phyloP scores from a whole-genome alignment of 2,797 vertebrate species.

The Melanotaenia pygmaea region DNA sequence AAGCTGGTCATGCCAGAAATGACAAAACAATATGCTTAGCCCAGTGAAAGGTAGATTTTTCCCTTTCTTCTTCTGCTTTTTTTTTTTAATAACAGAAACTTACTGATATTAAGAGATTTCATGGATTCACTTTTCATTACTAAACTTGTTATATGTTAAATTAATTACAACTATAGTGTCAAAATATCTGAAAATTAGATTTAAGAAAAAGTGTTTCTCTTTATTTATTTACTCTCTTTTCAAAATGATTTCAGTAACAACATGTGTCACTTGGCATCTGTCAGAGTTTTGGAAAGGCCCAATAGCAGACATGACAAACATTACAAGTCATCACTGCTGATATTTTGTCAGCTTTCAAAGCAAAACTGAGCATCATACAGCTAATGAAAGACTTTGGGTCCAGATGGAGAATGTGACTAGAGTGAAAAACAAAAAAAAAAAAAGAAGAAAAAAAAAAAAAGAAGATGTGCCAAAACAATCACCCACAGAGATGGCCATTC shows the following conservation, averaged over 20 bases:
- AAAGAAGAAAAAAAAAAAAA: slow-evolving; percentile 8
- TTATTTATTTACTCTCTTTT: slow-evolving; percentile 12
- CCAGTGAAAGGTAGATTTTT: slow-evolving; percentile 32
- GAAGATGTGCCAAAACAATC: slow-evolving; percentile 56
- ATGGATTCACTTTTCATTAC: slow-evolving; percentile 26
- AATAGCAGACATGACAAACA: slow-evolving; percentile 57
- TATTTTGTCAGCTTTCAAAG: slow-evolving; percentile 77
- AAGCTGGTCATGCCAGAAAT: slow-evolving; percentile 76
- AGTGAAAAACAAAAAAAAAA: slow-evolving; percentile 41
- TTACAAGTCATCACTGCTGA: slow-evolving; percentile 50
- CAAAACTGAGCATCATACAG: slow-evolving; percentile 53
- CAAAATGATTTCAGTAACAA: slow-evolving; percentile 33
- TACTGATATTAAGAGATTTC: slow-evolving; percentile 17
- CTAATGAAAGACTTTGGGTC: slow-evolving; percentile 69
- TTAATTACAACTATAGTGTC: not conserved
- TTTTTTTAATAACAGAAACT: slow-evolving; percentile 35
- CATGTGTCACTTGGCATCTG: slow-evolving; percentile 70
- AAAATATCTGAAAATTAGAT: slow-evolving; percentile 8
- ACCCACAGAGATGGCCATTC: slow-evolving; percentile 60
- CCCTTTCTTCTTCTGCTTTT: not conserved
- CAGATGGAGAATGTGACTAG: slow-evolving; percentile 77
- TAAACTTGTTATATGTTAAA: not conserved
- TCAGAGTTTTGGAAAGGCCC: slow-evolving; percentile 52
- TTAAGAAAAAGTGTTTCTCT: not conserved
- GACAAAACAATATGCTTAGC: slow-evolving; percentile 75